Evolutionary conservation across 2,797 vertebrate genomes (phyloP).

Genomic region (Pagetopsis macropterus): DNA sequence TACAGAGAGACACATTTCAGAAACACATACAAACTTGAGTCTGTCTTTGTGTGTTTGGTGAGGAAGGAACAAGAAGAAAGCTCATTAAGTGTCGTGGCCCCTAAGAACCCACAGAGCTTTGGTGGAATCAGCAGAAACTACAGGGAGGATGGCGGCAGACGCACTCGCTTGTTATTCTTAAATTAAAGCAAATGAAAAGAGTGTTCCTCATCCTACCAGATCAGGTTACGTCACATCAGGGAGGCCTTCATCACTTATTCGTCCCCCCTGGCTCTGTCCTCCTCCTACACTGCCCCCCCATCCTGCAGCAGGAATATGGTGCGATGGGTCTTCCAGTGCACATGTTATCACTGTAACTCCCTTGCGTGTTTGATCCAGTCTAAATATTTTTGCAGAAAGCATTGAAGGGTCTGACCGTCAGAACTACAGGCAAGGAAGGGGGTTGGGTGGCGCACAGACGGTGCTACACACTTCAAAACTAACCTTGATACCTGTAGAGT

Average conservation of each 20-base stretch:
- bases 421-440: constrained; percentile 29
- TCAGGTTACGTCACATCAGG: constrained; percentile 41
- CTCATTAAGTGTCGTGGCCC: constrained; percentile 54
- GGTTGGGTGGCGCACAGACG: background rate
- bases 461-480: constrained; percentile 17
- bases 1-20: constrained; percentile 16
- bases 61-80: constrained; percentile 50
- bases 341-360: constrained; percentile 63
- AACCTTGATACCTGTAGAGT: constrained; percentile 15
- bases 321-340: constrained; percentile 45
- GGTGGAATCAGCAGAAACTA: constrained; percentile 62
- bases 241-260: constrained; percentile 26
- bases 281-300: background rate
- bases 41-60: constrained; percentile 44
- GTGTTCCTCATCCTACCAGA: constrained; percentile 30
- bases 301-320: constrained; percentile 17
- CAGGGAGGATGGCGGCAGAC: constrained; percentile 51
- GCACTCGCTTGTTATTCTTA: constrained; percentile 67
- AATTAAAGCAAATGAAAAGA: constrained; percentile 61
- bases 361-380: constrained; percentile 51
- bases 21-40: constrained; percentile 14
- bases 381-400: constrained; percentile 71
- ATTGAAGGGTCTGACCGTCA: constrained; percentile 53
- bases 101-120: constrained; percentile 19
- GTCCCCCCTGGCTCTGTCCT: background rate